These are phyloP conservation scores for Drosophila prostipennis DNA, from an alignment of 2,888 invertebrate genomes.

Conservation along the genomic window DNA sequence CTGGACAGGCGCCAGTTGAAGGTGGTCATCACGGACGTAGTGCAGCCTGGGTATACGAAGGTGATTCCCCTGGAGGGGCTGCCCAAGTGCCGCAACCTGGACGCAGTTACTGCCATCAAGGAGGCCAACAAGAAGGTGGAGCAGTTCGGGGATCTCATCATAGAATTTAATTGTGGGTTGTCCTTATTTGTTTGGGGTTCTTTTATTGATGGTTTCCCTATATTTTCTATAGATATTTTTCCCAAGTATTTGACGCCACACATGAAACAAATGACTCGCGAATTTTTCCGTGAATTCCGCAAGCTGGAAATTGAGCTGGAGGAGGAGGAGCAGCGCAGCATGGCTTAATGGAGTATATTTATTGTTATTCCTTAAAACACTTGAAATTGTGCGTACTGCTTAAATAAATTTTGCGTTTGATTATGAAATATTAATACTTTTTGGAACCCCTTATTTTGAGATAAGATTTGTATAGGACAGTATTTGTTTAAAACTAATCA, in stretches of 20 bases:
- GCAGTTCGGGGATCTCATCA: constrained; percentile 88
- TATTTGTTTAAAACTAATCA: too few relatives aligned
- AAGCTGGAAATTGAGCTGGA: constrained; percentile 54
- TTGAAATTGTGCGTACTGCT: constrained; percentile 12
- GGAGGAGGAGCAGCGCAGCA: constrained; percentile 37
- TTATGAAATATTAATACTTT: too few relatives aligned
- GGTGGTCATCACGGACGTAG: constrained; percentile 89
- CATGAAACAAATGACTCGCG: constrained; percentile 83
- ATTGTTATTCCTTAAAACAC: neutral
- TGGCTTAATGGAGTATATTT: neutral
- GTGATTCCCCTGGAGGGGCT: constrained; percentile 90
- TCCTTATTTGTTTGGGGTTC: too few relatives aligned
- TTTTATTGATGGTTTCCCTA: constrained; percentile 3
- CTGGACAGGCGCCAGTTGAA: constrained; percentile 89
- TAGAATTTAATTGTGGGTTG: constrained; percentile 86
- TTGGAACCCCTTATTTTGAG: too few relatives aligned
- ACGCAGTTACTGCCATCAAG: constrained; percentile 85
- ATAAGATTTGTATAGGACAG: too few relatives aligned
- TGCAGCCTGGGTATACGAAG: constrained; percentile 89
- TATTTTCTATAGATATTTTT: constrained; percentile 82
- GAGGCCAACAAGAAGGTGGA: constrained; percentile 83
- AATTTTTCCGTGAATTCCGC: constrained; percentile 61
- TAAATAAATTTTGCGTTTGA: constrained; percentile 7
- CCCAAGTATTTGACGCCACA: constrained; percentile 84
- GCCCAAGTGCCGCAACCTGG: constrained; percentile 86